Evolutionary conservation across 2,888 invertebrate genomes (phyloP).

Genomic region (Balanococcus diminutus): DNA sequence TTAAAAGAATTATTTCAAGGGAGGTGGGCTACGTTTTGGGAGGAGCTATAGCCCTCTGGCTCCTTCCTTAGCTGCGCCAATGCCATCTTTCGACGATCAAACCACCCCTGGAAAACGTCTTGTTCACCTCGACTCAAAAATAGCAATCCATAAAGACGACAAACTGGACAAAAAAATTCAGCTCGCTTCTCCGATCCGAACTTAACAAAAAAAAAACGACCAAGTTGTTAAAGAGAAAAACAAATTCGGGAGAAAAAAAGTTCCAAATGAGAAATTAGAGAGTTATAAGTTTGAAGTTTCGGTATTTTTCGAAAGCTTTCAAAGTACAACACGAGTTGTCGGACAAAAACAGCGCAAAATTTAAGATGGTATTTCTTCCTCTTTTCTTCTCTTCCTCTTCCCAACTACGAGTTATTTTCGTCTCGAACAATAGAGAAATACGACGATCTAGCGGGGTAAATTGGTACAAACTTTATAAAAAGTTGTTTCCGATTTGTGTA

Average conservation of each 20-base stretch:
- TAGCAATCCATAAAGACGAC: background rate
- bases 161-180: background rate
- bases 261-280: slow-evolving; percentile 19
- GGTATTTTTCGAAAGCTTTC: slow-evolving; percentile 31
- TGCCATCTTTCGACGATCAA: no score
- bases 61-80: no score
- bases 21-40: no score
- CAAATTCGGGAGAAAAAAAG: background rate
- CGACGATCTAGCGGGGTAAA: background rate
- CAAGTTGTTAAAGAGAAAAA: slow-evolving; percentile 20
- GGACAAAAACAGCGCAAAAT: slow-evolving; percentile 1
- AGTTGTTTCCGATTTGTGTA: slow-evolving; percentile 20
- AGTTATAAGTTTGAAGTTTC: slow-evolving; percentile 25
- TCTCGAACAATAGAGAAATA: slow-evolving; percentile 7
- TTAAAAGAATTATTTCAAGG: no score
- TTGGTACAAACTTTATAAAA: slow-evolving; percentile 12
- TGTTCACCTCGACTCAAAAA: background rate
- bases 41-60: no score
- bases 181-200: background rate
- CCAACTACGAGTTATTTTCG: background rate
- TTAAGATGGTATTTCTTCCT: background rate
- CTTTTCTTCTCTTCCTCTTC: background rate
- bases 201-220: background rate
- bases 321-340: background rate
- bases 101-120: no score